These are phyloP conservation scores for Carpatolechia fugitivella DNA, from an alignment of 2,888 invertebrate genomes.

Conservation along the genomic window DNA sequence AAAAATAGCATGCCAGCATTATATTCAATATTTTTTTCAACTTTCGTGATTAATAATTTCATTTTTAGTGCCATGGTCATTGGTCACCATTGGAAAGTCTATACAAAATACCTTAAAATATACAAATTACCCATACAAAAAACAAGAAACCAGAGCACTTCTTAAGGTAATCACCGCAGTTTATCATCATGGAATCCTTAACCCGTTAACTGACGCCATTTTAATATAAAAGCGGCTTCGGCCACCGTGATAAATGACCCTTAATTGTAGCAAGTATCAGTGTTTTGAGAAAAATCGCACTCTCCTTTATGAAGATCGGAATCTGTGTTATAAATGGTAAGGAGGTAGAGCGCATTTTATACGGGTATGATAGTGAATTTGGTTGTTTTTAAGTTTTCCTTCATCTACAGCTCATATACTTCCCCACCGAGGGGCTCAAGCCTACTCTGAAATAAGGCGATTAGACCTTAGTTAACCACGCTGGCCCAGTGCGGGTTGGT, in stretches of 20 bases:
- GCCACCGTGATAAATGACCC: slow-evolving; percentile 51
- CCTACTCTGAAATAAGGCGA: too few relatives aligned
- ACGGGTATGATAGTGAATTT: background rate
- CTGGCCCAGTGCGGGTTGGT: too few relatives aligned
- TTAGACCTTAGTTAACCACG: too few relatives aligned
- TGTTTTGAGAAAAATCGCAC: slow-evolving; percentile 55
- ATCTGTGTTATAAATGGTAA: slow-evolving; percentile 25
- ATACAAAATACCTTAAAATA: too few relatives aligned
- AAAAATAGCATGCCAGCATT: too few relatives aligned
- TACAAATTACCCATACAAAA: too few relatives aligned
- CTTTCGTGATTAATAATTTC: too few relatives aligned
- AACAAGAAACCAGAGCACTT: background rate
- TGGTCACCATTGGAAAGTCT: too few relatives aligned
- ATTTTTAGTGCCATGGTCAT: too few relatives aligned
- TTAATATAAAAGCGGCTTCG: slow-evolving; percentile 5
- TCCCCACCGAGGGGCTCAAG: too few relatives aligned
- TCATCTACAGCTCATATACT: too few relatives aligned
- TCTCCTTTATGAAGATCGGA: slow-evolving; percentile 35
- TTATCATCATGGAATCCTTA: background rate
- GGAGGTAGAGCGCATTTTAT: background rate
- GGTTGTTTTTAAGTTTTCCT: background rate
- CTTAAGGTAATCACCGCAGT: background rate
- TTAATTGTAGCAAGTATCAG: slow-evolving; percentile 61
- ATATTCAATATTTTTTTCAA: too few relatives aligned
- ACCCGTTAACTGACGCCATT: slow-evolving; percentile 1